A percentile compares a stretch with the other conserved stretches of the same genome.
Conservation (phyloP, 2,888 invertebrate species). For the Scaptomyza flava region DNA sequence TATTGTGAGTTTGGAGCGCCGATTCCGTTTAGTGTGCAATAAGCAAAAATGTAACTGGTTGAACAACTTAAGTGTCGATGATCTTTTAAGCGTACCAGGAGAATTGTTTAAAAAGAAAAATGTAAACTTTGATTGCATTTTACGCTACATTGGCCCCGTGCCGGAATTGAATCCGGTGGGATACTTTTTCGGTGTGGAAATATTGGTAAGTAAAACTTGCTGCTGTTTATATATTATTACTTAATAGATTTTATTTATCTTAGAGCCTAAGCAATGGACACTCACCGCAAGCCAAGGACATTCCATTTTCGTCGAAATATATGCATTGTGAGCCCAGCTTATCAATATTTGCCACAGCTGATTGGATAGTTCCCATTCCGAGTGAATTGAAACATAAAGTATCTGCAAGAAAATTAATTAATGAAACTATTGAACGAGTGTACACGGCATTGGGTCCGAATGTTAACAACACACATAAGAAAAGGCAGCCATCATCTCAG, state of each 20-base stretch:
- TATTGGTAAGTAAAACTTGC: constrained; percentile 84
- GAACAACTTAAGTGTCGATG: constrained; percentile 67
- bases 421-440: constrained; percentile 69
- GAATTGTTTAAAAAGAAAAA: constrained; percentile 74
- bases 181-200: constrained; percentile 86
- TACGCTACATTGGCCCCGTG: constrained; percentile 86
- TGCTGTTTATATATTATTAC: neutral
- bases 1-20: constrained; percentile 85
- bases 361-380: constrained; percentile 67
- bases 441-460: constrained; percentile 65
- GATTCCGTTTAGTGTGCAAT: constrained; percentile 84
- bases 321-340: constrained; percentile 66
- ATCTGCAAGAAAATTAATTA: constrained; percentile 66
- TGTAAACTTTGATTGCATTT: constrained; percentile 82
- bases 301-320: constrained; percentile 68
- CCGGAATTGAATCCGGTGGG: constrained; percentile 85
- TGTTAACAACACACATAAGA: constrained; percentile 24
- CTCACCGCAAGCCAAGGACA: constrained; percentile 77
- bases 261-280: constrained; percentile 73
- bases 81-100: constrained; percentile 83
- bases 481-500: constrained; percentile 45
- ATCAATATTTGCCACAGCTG: constrained; percentile 77
- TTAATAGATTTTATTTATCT: constrained; percentile 7
- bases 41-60: constrained; percentile 84
- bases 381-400: constrained; percentile 69